A percentile compares a stretch with the other conserved stretches of the same genome.
Evolutionary conservation across 2,113 vertebrate species (phyloP).

Genomic region (Halcyon senegalensis): DNA sequence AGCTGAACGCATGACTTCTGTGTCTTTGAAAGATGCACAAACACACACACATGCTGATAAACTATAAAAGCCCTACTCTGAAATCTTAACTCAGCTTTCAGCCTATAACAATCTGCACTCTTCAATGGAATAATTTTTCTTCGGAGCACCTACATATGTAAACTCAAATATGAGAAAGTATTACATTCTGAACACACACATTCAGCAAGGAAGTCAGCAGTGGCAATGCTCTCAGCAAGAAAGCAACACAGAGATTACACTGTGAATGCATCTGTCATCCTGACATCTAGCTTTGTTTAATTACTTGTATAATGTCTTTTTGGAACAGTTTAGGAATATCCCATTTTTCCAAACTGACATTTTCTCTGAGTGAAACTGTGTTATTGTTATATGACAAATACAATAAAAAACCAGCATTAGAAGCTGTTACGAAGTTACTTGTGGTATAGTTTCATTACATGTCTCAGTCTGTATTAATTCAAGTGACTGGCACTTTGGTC

Average conservation of each 20-base stretch:
- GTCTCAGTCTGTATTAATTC: neutral
- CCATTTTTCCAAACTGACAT: neutral
- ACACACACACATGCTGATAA: neutral
- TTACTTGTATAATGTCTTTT: neutral
- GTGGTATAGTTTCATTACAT: neutral
- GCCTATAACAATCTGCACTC: neutral
- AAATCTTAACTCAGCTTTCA: neutral
- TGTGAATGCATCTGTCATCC: neutral
- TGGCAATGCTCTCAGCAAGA: neutral
- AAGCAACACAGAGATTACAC: neutral
- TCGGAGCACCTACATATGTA: neutral
- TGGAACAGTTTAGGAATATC: neutral
- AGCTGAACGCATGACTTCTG: neutral
- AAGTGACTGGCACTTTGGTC: neutral
- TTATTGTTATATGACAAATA: neutral
- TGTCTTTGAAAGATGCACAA: neutral
- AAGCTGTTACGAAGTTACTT: neutral
- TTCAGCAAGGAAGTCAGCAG: neutral
- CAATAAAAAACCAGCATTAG: neutral
- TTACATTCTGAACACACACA: neutral
- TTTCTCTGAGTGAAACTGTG: neutral
- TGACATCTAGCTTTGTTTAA: neutral
- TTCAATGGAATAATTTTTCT: neutral
- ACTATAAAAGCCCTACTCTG: neutral
- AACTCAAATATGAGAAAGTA: neutral